Conservation (phyloP, 2,113 vertebrate genomes). For the Chloebia gouldiae region DNA sequence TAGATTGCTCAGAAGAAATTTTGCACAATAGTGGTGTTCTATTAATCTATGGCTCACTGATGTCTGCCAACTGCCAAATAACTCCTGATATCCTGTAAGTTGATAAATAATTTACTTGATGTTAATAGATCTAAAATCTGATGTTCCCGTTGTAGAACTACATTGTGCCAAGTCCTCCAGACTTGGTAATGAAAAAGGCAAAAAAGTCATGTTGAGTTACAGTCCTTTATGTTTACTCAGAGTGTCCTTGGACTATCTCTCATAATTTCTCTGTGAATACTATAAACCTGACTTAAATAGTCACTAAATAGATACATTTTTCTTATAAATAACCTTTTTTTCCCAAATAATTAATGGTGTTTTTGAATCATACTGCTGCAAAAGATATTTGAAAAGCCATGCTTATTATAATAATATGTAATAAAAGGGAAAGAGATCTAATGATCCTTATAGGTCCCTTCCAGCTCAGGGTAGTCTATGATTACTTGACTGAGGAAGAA, state of each 20-base stretch:
- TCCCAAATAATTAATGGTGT: background rate
- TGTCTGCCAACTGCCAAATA: slow-evolving; percentile 54
- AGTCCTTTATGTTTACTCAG: background rate
- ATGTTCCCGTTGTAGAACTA: slow-evolving; percentile 53
- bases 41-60: slow-evolving; percentile 12
- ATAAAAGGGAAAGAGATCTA: background rate
- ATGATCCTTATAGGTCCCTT: background rate
- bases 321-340: background rate
- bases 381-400: background rate
- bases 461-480: background rate
- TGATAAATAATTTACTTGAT: slow-evolving; percentile 66
- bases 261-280: background rate
- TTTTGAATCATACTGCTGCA: background rate
- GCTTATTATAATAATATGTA: background rate
- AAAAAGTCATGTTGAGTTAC: background rate
- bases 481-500: background rate
- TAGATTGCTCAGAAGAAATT: background rate
- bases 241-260: background rate
- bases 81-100: slow-evolving; percentile 26
- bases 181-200: background rate
- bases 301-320: background rate
- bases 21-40: background rate
- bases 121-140: slow-evolving; percentile 59
- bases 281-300: background rate
- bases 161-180: slow-evolving; percentile 25